Conservation (phyloP, 2,888 invertebrate species). For the Nomada flava region DNA sequence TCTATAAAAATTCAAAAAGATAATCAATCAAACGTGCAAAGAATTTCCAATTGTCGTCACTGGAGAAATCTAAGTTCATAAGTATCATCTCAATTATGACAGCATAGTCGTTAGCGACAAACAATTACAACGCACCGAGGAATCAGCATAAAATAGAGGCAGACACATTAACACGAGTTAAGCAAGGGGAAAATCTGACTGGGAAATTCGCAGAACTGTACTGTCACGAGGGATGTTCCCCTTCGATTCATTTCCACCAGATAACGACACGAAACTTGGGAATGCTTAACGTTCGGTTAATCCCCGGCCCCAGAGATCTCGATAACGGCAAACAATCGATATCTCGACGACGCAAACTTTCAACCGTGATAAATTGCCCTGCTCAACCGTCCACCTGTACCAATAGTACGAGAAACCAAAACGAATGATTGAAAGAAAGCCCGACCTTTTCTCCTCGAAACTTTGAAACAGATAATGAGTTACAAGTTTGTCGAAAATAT, state of each 20-base stretch:
- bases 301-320: neutral
- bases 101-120: too few relatives aligned
- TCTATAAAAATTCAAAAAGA: too few relatives aligned
- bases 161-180: too few relatives aligned
- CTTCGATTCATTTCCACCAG: neutral
- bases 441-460: neutral
- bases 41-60: too few relatives aligned
- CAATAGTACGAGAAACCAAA: too few relatives aligned
- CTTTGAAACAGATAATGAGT: neutral
- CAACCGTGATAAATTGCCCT: neutral
- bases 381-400: neutral
- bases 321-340: neutral
- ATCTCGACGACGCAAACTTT: neutral
- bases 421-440: neutral
- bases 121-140: too few relatives aligned
- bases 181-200: neutral
- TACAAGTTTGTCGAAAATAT: neutral
- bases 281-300: constrained; percentile 1
- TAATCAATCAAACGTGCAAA: too few relatives aligned
- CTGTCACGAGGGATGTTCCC: neutral
- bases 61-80: too few relatives aligned
- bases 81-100: too few relatives aligned
- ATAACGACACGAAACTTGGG: neutral
- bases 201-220: neutral
- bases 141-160: too few relatives aligned